Evolutionary conservation across 2,113 vertebrate genomes (phyloP), one percentile per base, ranked within the genome.

Genomic region (Papio anubis): DNA sequence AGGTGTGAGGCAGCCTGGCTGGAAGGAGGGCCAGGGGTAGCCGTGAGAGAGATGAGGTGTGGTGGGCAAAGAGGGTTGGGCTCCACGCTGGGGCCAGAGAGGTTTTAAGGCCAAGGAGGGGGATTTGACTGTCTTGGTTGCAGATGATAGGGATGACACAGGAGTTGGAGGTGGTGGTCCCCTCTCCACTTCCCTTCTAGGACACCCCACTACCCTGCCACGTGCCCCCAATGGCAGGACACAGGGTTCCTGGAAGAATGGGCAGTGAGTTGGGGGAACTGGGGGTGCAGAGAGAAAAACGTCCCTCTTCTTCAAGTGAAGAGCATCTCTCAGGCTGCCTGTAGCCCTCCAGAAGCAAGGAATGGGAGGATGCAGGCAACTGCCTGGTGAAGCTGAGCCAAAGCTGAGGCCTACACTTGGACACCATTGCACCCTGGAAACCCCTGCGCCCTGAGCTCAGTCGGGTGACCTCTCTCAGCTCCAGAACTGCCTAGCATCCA

Each of bases 311-410:
- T 76, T 18, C 45, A 30, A 3, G 13, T n/a, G 57, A n/a, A 66
- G 48, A 8, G 18, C 0, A 6, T 17, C 17, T 70, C 27, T 18
- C 0, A 3, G 48, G 57, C 38, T 6, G 8, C 7, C 57, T 14
- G 79, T 35, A 45, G 68, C 23, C 43, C 73, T 87, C 38, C 55
- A 45, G 52, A 50, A 50, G 13, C 2, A 1, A 6, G 35, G 52
- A 78, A 35, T 3, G 20, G 38, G 3, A 32, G 10, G 61, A 48
- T 13, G 21, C 45, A 70, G 66, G 68, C 16, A 12, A 38, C 72
- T 35, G 23, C 27, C 57, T 6, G 4, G 52, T 10, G n/a, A 73
- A 57, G 79, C 73, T 18, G 13, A 32, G 75, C 21, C 1, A 76
- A 64, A 64, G 61, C 61, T 64, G 27, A 90, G 59, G 57, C 70